These are phyloP conservation scores for Catharus fuscescens DNA, from an alignment of 2,113 vertebrate genomes.

Conservation along the genomic window DNA sequence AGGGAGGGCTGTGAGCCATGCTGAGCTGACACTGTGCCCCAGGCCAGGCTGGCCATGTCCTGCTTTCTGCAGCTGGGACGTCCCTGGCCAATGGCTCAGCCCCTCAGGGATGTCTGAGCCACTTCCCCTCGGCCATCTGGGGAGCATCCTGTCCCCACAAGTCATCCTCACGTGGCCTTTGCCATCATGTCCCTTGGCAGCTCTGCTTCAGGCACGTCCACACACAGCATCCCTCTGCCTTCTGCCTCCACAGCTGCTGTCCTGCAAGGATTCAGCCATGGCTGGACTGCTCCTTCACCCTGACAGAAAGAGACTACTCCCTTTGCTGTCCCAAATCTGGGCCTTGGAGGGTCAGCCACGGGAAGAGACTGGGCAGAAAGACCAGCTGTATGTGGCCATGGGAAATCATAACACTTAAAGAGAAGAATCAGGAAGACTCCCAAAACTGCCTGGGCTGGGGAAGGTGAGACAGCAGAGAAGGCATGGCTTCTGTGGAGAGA, in stretches of 20 bases:
- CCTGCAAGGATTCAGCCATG: background rate
- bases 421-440: background rate
- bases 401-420: background rate
- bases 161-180: background rate
- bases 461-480: background rate
- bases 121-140: slow-evolving; percentile 68
- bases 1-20: background rate
- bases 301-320: background rate
- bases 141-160: slow-evolving; percentile 40
- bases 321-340: background rate
- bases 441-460: background rate
- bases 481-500: background rate
- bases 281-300: background rate
- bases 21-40: background rate
- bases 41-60: slow-evolving; percentile 1
- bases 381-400: background rate
- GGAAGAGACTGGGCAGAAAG: background rate
- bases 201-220: background rate
- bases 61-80: slow-evolving; percentile 20
- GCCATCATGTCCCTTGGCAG: background rate
- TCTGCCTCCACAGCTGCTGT: background rate
- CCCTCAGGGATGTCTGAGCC: slow-evolving; percentile 66
- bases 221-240: background rate
- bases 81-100: slow-evolving; percentile 35
- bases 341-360: rapidly evolving